Percentiles rank a stretch among this genome's conserved stretches.
Evolutionary conservation across 2,888 invertebrate genomes (phyloP).

Genomic region (Hemithea aestivaria): DNA sequence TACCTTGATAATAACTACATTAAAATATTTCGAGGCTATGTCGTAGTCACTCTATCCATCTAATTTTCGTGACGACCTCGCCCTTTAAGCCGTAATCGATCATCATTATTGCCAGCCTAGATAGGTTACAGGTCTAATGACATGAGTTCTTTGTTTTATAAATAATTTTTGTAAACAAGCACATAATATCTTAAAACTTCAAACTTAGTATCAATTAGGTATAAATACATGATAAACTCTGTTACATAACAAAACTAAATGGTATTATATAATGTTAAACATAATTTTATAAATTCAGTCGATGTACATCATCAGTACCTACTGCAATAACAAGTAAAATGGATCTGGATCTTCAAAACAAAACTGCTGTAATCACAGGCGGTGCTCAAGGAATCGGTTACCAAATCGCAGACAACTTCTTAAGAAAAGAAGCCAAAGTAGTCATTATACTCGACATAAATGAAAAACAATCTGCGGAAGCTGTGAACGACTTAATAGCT

Average conservation of each 20-base stretch:
- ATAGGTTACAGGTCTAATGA: no score
- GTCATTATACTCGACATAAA: constrained; percentile 45
- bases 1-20: no score
- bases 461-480: constrained; percentile 48
- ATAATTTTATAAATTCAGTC: no score
- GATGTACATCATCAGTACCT: background rate
- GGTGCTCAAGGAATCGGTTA: constrained; percentile 76
- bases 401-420: constrained; percentile 58
- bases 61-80: constrained; percentile 1
- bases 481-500: constrained; percentile 54
- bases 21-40: constrained; percentile 1
- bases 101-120: constrained; percentile 2
- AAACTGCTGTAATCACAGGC: constrained; percentile 62
- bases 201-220: no score
- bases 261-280: no score
- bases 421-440: constrained; percentile 55
- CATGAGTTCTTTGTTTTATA: no score
- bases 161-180: no score
- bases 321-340: constrained; percentile 15
- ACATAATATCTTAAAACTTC: no score
- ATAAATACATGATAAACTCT: no score
- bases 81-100: constrained; percentile 6
- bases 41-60: constrained; percentile 8
- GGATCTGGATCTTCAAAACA: constrained; percentile 28
- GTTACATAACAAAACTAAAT: no score